Base-by-base conservation (phyloP, 2,113 vertebrate species). In the Amia ocellicauda region DNA sequence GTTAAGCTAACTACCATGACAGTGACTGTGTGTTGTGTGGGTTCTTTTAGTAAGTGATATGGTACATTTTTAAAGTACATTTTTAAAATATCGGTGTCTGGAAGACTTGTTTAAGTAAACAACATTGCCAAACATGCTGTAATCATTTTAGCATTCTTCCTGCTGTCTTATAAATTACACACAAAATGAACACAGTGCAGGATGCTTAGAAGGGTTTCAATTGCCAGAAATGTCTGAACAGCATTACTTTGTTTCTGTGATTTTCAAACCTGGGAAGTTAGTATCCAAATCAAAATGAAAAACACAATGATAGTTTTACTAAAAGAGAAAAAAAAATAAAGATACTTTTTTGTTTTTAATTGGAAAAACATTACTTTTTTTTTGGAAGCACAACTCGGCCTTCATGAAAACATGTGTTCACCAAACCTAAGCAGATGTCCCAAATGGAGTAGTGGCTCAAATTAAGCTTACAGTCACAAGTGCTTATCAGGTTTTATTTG, bases 361-460 rank as follows among this genome's bases (percentile, higher is more conserved):
- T 78, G 73, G 64, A 80, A 72, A 76, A 72, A 79, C 72, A 71
- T 76, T 58, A 73, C 64, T 77, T 78, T 69, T 61, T 64, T 68
- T 74, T 73, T 74, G 71, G 67, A 74, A 74, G 71, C 62, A 63
- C 54, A 49, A 64, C 40, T 7, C 16, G 16, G 16, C 47, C 47
- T 43, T 59, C 36, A 72, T 70, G 56, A 70, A 78, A 81, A 78
- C 84, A 85, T 88, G 85, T 86, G 82, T 75, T 78, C 80, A 60
- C 70, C 78, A 78, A 78, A 67, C 70, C 73, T 68, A 64, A 80
- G 78, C 84, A 86, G 84, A 85, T 85, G 84, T 83, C 84, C 74
- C 50, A 36, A 36, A 11, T 7, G 31, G 31, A 36, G 31, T 11
- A 7, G 11, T 36, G 31, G 31, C 5, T 36, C 31, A 36, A 5